Evolutionary conservation across 2,888 invertebrate species (phyloP), one percentile per base, ranked within the genome.

Genomic region (Troilus luridus): DNA sequence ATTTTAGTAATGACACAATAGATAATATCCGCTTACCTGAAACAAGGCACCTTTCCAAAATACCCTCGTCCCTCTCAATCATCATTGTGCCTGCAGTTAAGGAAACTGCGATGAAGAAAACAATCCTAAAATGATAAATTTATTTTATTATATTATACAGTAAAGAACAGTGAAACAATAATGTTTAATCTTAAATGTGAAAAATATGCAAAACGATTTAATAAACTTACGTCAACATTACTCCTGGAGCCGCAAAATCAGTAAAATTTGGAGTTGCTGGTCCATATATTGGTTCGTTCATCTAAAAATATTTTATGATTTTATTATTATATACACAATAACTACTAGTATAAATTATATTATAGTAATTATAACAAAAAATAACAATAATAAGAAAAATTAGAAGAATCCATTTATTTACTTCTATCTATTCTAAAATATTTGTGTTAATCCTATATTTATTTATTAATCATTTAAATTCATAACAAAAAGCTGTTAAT

Each of bases 31-130:
- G 14, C 67, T 24, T 8, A 93, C 98, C 98, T 64, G 98, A 97
- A 0, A 98, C 98, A 88, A 98, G 95, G 89, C 98, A 97, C 92
- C 99, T 95, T 94, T 98, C 98, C 93, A 98, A 94, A 93, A 98
- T 97, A 8, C 99, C 98, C 94, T 98, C 98, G 93, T 98, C 98
- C 90, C 98, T 95, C 93, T 98, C 98, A 93, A 98, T 95, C 93
- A 98, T 95, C 97, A 98, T 97, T 12, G 98, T 97, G 8, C 98
- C 97, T 0, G 98, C 97, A 0, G 98, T 99, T 90, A 98, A 94
- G 59, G 98, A 98, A 8, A 98, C 98, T 3, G 98, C 98, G 94
- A 98, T 95, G 95, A 99, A 98, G 95, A 98, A 99, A 85, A 98
- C 97, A 85, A 98, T 98, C 77, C 98, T 98, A 94, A 90, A 95